A percentile compares a stretch with the other conserved stretches of the same genome.
phyloP scores from a whole-genome alignment of 2,113 vertebrate genomes.

The Gymnarchus niloticus region DNA sequence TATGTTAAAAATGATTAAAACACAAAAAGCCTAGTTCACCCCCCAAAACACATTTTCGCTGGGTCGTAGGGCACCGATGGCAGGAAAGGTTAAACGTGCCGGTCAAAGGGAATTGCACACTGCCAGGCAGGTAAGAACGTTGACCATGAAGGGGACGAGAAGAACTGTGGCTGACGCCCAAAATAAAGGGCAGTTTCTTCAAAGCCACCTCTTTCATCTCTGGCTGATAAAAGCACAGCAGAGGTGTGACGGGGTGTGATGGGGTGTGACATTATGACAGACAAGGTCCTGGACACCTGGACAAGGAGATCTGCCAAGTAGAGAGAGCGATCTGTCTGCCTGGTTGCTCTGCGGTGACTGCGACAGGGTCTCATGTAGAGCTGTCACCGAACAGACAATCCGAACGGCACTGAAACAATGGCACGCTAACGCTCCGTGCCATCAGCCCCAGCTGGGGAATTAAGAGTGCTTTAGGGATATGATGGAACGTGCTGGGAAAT shows the following conservation, averaged over 20 bases:
- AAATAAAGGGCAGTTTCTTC: conserved; percentile 15
- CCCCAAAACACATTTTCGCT: background rate
- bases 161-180: background rate
- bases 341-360: background rate
- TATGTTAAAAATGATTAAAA: background rate
- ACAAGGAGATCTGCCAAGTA: conserved; percentile 1
- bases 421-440: conserved; percentile 28
- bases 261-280: too few species aligned
- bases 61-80: background rate
- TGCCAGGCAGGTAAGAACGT: background rate
- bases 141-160: background rate
- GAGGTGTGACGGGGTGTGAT: background rate
- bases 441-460: conserved; percentile 27
- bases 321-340: background rate
- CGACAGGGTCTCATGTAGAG: background rate
- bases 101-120: conserved; percentile 4
- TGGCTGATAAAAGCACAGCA: conserved; percentile 15
- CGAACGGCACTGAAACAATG: conserved; percentile 31
- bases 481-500: conserved; percentile 25
- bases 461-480: conserved; percentile 21
- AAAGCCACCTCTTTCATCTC: conserved; percentile 8
- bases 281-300: background rate
- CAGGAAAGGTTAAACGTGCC: background rate
- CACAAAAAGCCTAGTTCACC: background rate
- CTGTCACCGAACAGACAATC: background rate